Evolutionary conservation across 2,888 invertebrate genomes (phyloP), one percentile per base, ranked within the genome.

Genomic region (Physocephala rufipes): DNA sequence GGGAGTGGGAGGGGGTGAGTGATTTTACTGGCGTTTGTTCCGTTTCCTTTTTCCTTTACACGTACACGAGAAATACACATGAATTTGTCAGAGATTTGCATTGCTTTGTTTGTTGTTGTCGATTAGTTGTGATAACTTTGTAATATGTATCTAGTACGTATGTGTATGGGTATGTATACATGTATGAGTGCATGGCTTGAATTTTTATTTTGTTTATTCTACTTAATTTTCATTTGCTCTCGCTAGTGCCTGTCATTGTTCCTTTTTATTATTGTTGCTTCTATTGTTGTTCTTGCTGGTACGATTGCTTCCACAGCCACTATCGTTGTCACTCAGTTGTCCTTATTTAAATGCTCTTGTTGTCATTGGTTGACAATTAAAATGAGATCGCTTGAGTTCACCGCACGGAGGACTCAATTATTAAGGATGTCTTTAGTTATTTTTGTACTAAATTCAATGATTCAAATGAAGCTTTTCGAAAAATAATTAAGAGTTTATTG

Each of bases 391-490:
- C 19, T n/a, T 28, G 61, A 28, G 61, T 36, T 43, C 30, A 59
- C 55, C 63, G 73, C 58, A 74, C 68, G 73, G 73, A 53, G 53
- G 53, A 53, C 73, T 71, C 72, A 75, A 78, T 76, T 19, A n/a
- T 19, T 26, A 13, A 5, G 47, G 79, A 78, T 78, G 79, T 79
- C 79, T 79, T 79, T 49, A 13, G 49, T n/a, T 49, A 3, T 49
- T 49, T 49, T 49, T 49, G 49, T n/a, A 5, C 21, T 1, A 3
- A 53, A 21, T 53, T 21, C 4, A 21, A 21, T 3, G 21, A 53
- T 21, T 53, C 21, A 36, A 36, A 1, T 4, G 49, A 49, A 49
- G 49, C 5, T 1, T n/a, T 19, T 49, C n/a, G n/a, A n/a, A n/a
- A n/a, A n/a, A n/a, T n/a, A n/a, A n/a, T n/a, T n/a, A n/a, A n/a